Conservation (phyloP, 2,113 vertebrate species). For the Myrmecophaga tridactyla region DNA sequence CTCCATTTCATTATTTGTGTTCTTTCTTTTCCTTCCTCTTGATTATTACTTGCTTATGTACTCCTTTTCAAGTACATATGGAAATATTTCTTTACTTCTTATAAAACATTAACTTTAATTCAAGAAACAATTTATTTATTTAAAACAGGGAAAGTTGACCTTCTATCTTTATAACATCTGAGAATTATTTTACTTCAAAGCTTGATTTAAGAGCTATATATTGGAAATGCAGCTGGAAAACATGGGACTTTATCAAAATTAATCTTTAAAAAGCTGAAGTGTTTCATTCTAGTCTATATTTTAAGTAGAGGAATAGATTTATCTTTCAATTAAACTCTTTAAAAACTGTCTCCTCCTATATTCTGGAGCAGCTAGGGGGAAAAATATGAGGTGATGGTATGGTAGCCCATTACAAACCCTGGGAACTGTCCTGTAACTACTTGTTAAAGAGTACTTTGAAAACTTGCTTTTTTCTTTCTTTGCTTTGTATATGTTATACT, state of each 20-base stretch:
- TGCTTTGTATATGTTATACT: too few relatives aligned
- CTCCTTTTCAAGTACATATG: neutral
- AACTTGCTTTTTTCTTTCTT: too few relatives aligned
- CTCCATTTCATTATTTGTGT: neutral
- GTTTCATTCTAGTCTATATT: slow-evolving; percentile 15
- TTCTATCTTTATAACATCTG: neutral
- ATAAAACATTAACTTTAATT: neutral
- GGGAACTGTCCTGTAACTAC: too few relatives aligned
- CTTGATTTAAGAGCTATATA: neutral
- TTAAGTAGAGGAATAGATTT: neutral
- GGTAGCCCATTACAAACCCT: too few relatives aligned
- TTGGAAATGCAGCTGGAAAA: neutral
- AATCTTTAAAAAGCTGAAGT: neutral
- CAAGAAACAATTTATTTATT: neutral
- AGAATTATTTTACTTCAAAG: neutral
- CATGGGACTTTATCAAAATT: neutral
- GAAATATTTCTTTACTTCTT: neutral
- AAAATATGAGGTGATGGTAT: too few relatives aligned
- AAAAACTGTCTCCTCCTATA: too few relatives aligned
- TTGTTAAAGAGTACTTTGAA: too few relatives aligned
- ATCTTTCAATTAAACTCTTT: slow-evolving; percentile 15
- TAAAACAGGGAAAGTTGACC: neutral
- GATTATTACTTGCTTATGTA: neutral
- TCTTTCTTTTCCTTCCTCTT: neutral
- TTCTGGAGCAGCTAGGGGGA: too few relatives aligned